These are phyloP conservation scores for Drosophila quinaria DNA, from an alignment of 2,888 invertebrate species.

Conservation along the genomic window DNA sequence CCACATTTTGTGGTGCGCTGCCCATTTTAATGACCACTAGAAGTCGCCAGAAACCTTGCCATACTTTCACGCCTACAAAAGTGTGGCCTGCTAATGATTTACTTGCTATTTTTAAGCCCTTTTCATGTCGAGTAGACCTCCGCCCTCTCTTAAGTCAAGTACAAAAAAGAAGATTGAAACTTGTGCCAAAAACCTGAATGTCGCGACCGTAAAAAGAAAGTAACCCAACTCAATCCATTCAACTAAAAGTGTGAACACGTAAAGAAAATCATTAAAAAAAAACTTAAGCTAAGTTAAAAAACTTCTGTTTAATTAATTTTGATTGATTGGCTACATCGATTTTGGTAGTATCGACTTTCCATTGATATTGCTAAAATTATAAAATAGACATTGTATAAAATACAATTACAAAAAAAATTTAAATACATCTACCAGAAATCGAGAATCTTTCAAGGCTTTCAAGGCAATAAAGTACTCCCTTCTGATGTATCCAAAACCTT, in stretches of 20 bases:
- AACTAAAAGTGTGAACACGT: neutral
- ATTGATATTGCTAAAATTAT: constrained; percentile 13
- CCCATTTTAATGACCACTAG: constrained; percentile 70
- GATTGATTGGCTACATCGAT: neutral
- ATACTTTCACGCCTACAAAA: constrained; percentile 45
- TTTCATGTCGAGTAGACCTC: constrained; percentile 30
- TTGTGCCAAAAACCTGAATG: constrained; percentile 8
- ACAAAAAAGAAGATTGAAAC: neutral
- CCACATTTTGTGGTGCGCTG: constrained; percentile 28
- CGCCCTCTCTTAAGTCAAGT: neutral
- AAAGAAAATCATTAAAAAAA: neutral
- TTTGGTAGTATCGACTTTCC: constrained; percentile 10
- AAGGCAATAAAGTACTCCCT: constrained; percentile 33
- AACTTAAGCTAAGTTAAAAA: neutral
- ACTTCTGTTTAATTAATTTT: neutral
- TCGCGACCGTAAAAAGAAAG: neutral
- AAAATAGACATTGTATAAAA: neutral
- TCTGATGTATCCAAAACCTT: constrained; percentile 9
- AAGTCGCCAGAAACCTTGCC: constrained; percentile 41
- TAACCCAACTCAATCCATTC: neutral
- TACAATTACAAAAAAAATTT: neutral
- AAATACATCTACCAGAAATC: neutral
- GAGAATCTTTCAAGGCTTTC: neutral
- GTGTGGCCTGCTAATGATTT: constrained; percentile 71
- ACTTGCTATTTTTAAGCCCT: constrained; percentile 68